Evolutionary conservation across 2,888 invertebrate genomes (phyloP).

Genomic region (Baronia brevicornis): DNA sequence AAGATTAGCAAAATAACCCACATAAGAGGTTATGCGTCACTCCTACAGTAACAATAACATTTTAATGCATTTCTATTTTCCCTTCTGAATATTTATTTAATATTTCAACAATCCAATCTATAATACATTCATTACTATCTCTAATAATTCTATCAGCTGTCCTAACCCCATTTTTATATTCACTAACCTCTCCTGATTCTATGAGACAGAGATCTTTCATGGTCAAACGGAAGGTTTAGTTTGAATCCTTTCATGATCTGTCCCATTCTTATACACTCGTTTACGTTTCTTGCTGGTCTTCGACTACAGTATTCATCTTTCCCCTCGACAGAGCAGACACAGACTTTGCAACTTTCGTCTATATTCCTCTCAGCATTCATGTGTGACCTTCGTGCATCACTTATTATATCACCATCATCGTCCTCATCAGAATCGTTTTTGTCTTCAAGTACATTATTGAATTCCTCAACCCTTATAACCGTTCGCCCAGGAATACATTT

Average conservation of each 20-base stretch:
- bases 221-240: conserved; percentile 34
- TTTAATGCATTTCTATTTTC: too few relatives aligned
- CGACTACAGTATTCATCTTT: conserved; percentile 45
- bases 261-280: conserved; percentile 48
- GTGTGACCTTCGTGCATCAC: conserved; percentile 28
- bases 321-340: conserved; percentile 50
- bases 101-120: background rate
- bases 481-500: conserved; percentile 58
- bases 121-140: background rate
- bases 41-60: too few relatives aligned
- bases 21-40: background rate
- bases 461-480: conserved; percentile 29
- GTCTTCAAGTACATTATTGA: background rate
- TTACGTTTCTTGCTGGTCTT: conserved; percentile 48
- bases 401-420: conserved; percentile 6
- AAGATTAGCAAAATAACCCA: background rate
- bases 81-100: too few relatives aligned
- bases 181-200: conserved; percentile 51
- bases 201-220: conserved; percentile 32
- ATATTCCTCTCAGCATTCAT: conserved; percentile 34
- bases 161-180: conserved; percentile 17
- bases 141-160: conserved; percentile 26
- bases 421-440: conserved; percentile 3
- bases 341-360: conserved; percentile 43
- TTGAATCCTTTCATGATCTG: conserved; percentile 24